Evolutionary conservation across 2,888 invertebrate species (phyloP).

Genomic region (Tetrapedia diversipes): DNA sequence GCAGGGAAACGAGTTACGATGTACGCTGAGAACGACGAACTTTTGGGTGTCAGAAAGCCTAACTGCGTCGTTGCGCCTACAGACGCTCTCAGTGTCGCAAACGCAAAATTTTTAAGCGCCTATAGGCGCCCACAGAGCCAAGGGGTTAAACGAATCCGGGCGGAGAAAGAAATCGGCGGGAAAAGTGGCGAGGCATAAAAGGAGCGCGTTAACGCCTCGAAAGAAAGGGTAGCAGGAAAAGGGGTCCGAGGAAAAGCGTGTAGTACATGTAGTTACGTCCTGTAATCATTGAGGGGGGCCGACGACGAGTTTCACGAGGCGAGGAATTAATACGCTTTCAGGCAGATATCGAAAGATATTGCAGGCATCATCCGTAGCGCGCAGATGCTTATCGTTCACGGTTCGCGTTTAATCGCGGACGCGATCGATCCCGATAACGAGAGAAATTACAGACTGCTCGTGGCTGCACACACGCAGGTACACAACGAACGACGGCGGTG

Average conservation of each 20-base stretch:
- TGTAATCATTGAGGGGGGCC: neutral
- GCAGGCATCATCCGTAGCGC: conserved; percentile 4
- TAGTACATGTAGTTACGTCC: neutral
- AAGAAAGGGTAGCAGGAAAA: neutral
- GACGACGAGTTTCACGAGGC: neutral
- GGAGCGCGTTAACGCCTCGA: neutral
- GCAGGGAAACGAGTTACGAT: too few relatives aligned
- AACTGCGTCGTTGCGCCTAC: too few relatives aligned
- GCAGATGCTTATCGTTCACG: conserved; percentile 29
- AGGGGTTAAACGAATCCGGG: too few relatives aligned
- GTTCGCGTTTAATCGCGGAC: conserved; percentile 17
- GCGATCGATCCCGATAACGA: conserved; percentile 36
- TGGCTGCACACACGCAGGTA: neutral
- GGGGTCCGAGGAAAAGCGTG: neutral
- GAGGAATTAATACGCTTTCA: conserved; percentile 10
- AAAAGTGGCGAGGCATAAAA: neutral
- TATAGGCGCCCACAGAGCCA: too few relatives aligned
- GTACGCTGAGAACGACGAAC: too few relatives aligned
- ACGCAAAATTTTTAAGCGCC: too few relatives aligned
- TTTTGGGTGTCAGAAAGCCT: too few relatives aligned
- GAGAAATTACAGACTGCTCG: conserved; percentile 25
- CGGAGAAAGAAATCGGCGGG: neutral
- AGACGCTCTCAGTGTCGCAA: too few relatives aligned
- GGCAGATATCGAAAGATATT: conserved; percentile 2
- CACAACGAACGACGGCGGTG: too few relatives aligned